Evolutionary conservation across 2,888 invertebrate species (phyloP).

Genomic region (Drosophila paracracens): DNA sequence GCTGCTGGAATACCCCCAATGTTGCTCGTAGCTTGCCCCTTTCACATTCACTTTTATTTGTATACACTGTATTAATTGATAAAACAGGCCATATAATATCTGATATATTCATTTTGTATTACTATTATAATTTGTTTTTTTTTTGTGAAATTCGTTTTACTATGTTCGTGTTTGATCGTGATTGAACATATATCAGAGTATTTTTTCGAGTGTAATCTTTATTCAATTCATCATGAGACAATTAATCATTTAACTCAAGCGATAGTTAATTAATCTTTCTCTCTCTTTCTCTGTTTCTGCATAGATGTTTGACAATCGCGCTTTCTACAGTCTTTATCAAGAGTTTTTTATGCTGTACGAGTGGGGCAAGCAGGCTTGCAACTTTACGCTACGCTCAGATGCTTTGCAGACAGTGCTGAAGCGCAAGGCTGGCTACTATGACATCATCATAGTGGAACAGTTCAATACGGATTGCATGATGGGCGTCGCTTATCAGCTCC

Average conservation of each 20-base stretch:
- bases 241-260: slow-evolving; percentile 5
- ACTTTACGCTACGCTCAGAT: slow-evolving; percentile 80
- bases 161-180: not conserved
- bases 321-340: slow-evolving; percentile 77
- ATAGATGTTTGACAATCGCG: slow-evolving; percentile 81
- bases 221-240: slow-evolving; percentile 3
- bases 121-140: not conserved
- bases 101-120: not conserved
- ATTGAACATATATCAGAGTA: not conserved
- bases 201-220: too few species aligned
- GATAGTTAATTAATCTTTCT: not conserved
- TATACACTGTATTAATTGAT: not conserved
- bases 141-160: not conserved
- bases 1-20: slow-evolving; percentile 4
- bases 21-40: slow-evolving; percentile 18
- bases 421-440: slow-evolving; percentile 86
- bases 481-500: slow-evolving; percentile 88
- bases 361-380: slow-evolving; percentile 83
- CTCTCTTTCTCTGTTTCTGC: not conserved
- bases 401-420: slow-evolving; percentile 83
- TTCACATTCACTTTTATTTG: slow-evolving; percentile 20
- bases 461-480: slow-evolving; percentile 91
- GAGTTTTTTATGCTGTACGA: slow-evolving; percentile 83
- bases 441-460: slow-evolving; percentile 89
- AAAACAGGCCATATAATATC: not conserved